Evolutionary conservation across 2,113 vertebrate genomes (phyloP), one percentile per base, ranked within the genome.

Genomic region (Lepus americanus): DNA sequence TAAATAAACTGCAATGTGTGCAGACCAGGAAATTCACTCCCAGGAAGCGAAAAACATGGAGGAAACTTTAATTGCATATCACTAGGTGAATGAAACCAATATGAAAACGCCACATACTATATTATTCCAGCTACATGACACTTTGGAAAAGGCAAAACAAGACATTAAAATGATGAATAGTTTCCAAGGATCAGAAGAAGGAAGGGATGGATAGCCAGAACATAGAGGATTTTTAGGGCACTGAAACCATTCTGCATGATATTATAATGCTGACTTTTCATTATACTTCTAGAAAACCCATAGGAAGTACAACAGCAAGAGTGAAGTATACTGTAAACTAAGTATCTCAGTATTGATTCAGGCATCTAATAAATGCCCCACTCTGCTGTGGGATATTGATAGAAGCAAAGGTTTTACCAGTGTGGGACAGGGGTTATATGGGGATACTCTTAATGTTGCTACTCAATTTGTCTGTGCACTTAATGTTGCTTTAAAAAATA

Each of bases 381-480:
- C 79, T 83, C 61, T 33, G 17, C 13, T 23, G 39, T 12, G 0
- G 0, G 31, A 83, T 74, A 5, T 63, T 53, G 59, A 12, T 19
- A 22, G 5, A 53, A 70, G 9, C 9, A 3, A 51, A n/a, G 36
- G 12, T 31, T 49, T 27, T 44, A 39, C 19, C 7, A 33, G 3
- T 29, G 11, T 36, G 9, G 0, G 5, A n/a, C 17, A 20, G 16
- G 1, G 13, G 11, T 27, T 44, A 6, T 63, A 6, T 14, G 25
- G 27, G 36, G 49, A n/a, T 36, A 23, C 22, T 74, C 27, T 17
- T 20, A 23, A 25, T 7, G 55, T 67, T 36, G 20, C 44, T 51
- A 14, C 7, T 89, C 3, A 16, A 14, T 39, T 69, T 79, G 59
- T 13, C 44, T 69, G 25, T 69, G 76, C 29, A 76, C 29, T 33